Conservation (phyloP, 92 coral and sea anemone genomes). For the Actinostola sp. region DNA sequence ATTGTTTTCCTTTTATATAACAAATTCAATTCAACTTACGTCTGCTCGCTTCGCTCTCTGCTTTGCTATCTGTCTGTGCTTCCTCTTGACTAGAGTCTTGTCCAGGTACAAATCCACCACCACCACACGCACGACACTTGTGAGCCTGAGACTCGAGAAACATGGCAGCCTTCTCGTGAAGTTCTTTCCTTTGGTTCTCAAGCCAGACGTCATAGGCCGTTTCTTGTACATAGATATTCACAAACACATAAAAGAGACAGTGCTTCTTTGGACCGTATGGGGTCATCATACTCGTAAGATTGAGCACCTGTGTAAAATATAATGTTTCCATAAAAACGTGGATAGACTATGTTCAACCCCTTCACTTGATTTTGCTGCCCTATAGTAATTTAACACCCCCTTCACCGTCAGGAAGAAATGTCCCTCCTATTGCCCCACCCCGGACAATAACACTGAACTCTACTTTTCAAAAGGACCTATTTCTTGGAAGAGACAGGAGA, state of each 20-base stretch:
- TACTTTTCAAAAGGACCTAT: no score
- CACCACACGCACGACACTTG: slow-evolving; percentile 92
- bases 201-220: slow-evolving; percentile 93
- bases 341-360: neutral
- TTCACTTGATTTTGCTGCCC: no score
- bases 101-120: slow-evolving; percentile 89
- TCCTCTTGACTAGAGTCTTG: slow-evolving; percentile 5
- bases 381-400: no score
- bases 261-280: slow-evolving; percentile 87
- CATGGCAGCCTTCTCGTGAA: slow-evolving; percentile 93
- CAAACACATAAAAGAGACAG: slow-evolving; percentile 82
- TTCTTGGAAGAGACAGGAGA: no score
- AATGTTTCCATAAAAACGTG: neutral
- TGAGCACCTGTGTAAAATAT: slow-evolving; percentile 48
- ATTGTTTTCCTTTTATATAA: neutral
- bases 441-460: no score
- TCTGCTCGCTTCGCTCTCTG: neutral
- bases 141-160: slow-evolving; percentile 97
- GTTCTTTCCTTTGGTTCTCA: slow-evolving; percentile 78
- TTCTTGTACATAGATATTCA: slow-evolving; percentile 89
- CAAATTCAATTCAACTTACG: slow-evolving; percentile 1
- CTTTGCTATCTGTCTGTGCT: neutral
- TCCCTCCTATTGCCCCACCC: no score
- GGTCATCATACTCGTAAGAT: slow-evolving; percentile 86
- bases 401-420: no score